Evolutionary conservation across 2,113 vertebrate genomes (phyloP), one percentile per base, ranked within the genome.

Genomic region (Lepus europaeus): DNA sequence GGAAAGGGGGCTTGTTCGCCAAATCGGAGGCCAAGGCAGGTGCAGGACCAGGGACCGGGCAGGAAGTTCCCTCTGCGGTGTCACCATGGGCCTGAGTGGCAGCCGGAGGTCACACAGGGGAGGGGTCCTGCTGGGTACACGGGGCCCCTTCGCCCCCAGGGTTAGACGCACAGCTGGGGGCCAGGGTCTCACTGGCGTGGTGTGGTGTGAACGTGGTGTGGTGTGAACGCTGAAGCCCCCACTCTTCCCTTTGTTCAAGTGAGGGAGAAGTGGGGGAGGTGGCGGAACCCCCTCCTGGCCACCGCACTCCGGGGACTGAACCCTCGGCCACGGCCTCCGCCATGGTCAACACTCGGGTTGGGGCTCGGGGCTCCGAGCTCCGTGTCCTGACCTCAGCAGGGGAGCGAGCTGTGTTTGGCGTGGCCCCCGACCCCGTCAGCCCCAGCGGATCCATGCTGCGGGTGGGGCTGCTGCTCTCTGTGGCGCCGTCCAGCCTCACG

Each of bases 391-490:
- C 45, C 45, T 45, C 45, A 45, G 45, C 45, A 45, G 45, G 45
- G 45, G 6, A 45, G 45, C 6, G 45, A 45, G 39, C 79, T 76
- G 12, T 68, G 29, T 79, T 69, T 66, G 73, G 51, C 29, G 25
- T 61, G 74, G 56, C 91, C 68, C 88, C 12, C 17, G 31, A 72
- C 68, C 84, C 91, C 39, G 88, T 81, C 49, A 90, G 64, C 29
- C 25, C 69, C 45, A 61, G 9, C 80, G 63, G 76, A 6, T 70
- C 27, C 39, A 23, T 66, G 33, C 13, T 6, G 33, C 20, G 51
- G 45, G 20, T 59, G 45, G 45, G 45, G 45, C 45, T 45, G 45
- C 45, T 7, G 45, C 45, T 45, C 45, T 45, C 45, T 45, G 45
- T 45, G 45, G 45, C 45, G 45, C 45, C 45, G 45, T 45, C 45